phyloP scores from a whole-genome alignment of 64 coral and sea anemone species.

The Platygyra sinensis region DNA sequence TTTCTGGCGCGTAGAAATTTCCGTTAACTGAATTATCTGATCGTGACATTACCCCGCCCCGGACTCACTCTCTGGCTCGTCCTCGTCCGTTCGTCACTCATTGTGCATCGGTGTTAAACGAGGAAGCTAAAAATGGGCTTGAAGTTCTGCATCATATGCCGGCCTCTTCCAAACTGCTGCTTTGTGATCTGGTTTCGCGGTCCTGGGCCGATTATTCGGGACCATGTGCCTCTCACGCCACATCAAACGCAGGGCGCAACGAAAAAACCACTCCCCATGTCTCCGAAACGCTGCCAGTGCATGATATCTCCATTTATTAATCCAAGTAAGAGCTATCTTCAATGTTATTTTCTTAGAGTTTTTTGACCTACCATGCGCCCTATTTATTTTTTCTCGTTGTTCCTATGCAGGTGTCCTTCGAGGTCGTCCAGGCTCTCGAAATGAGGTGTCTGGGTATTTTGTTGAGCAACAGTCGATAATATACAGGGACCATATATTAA shows the following conservation, averaged over 20 bases:
- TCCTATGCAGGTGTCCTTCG: not conserved
- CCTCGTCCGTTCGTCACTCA: too few relatives aligned
- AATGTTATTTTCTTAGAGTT: not conserved
- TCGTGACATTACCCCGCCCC: too few relatives aligned
- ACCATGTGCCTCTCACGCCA: slow-evolving; percentile 65
- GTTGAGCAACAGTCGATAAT: too few relatives aligned
- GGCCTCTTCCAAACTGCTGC: slow-evolving; percentile 41
- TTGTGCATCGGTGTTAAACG: not conserved
- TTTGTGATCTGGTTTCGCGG: slow-evolving; percentile 53
- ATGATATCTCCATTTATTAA: slow-evolving; percentile 74
- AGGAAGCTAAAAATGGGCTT: slow-evolving; percentile 30
- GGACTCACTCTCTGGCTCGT: too few relatives aligned
- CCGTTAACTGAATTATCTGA: too few relatives aligned
- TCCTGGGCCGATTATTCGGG: slow-evolving; percentile 66
- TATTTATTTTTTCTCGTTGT: not conserved
- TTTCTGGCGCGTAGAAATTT: too few relatives aligned
- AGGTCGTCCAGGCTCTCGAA: too few relatives aligned
- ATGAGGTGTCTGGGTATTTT: too few relatives aligned
- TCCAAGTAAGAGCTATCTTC: slow-evolving; percentile 48
- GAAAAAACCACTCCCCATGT: not conserved
- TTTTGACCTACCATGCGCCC: not conserved
- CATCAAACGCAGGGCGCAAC: not conserved
- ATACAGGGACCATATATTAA: too few relatives aligned
- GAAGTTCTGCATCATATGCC: slow-evolving; percentile 45
- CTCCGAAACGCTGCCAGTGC: not conserved